phyloP scores from a whole-genome alignment of 2,888 invertebrate genomes.

The Archips crataeganus region DNA sequence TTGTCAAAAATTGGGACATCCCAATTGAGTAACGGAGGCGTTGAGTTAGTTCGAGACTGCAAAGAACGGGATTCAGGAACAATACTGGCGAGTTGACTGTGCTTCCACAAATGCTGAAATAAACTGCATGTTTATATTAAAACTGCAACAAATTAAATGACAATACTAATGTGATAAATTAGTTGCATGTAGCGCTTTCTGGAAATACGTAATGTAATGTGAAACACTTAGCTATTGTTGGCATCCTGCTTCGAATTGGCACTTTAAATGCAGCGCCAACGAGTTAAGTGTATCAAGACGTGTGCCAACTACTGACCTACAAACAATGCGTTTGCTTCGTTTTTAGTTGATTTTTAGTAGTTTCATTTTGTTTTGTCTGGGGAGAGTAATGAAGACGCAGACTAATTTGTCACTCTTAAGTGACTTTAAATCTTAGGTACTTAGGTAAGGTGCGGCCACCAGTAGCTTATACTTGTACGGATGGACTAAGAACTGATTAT shows the following conservation, averaged over 20 bases:
- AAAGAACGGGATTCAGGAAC: background rate
- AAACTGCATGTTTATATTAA: slow-evolving; percentile 1
- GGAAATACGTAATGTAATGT: background rate
- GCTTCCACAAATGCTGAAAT: background rate
- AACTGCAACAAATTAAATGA: background rate
- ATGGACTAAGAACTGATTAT: background rate
- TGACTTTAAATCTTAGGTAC: background rate
- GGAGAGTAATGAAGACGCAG: background rate
- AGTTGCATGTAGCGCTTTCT: background rate
- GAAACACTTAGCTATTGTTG: slow-evolving; percentile 7
- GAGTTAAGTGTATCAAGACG: slow-evolving; percentile 6
- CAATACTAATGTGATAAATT: background rate
- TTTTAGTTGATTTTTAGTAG: background rate
- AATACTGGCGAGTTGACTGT: background rate
- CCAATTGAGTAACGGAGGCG: too few relatives aligned
- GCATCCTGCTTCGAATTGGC: background rate
- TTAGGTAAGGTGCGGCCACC: background rate
- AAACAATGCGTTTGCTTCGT: slow-evolving; percentile 12
- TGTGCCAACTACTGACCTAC: slow-evolving; percentile 9
- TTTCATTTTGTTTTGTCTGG: background rate
- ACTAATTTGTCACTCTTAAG: background rate
- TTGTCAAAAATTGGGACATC: too few relatives aligned
- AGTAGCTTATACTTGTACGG: too few relatives aligned
- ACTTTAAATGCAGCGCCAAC: slow-evolving; percentile 9
- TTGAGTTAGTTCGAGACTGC: background rate